Evolutionary conservation across 2,888 invertebrate species (phyloP).

Genomic region (Drosophila anomelani): DNA sequence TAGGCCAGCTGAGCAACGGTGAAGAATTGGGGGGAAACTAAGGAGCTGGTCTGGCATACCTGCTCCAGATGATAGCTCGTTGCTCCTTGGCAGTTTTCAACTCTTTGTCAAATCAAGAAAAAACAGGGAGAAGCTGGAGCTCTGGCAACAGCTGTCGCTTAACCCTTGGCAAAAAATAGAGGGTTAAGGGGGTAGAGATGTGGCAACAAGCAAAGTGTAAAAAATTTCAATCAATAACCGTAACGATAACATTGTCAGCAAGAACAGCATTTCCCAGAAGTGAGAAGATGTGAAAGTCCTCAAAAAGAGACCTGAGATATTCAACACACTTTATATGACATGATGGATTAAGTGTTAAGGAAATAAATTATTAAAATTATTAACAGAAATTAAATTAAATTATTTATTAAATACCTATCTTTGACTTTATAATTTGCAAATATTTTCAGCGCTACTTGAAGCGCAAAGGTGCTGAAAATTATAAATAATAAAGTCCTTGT

Average conservation of each 20-base stretch:
- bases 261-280: conserved; percentile 31
- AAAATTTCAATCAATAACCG: conserved; percentile 73
- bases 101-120: conserved; percentile 11
- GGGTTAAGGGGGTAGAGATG: conserved; percentile 30
- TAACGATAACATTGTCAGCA: conserved; percentile 74
- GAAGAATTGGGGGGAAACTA: neutral
- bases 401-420: neutral
- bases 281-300: neutral
- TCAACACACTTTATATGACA: conserved; percentile 17
- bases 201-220: conserved; percentile 52
- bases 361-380: neutral
- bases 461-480: neutral
- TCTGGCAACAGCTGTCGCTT: conserved; percentile 59
- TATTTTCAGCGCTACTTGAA: neutral
- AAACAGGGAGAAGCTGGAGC: neutral
- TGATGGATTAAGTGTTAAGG: neutral
- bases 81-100: neutral
- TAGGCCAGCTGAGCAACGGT: neutral
- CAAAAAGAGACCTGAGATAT: neutral
- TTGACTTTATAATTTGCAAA: neutral
- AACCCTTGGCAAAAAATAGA: conserved; percentile 16
- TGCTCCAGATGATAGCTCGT: conserved; percentile 39
- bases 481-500: neutral
- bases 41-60: conserved; percentile 19
- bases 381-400: neutral